phyloP scores from a whole-genome alignment of 2,797 vertebrate species.

The Lophotriccus pileatus region DNA sequence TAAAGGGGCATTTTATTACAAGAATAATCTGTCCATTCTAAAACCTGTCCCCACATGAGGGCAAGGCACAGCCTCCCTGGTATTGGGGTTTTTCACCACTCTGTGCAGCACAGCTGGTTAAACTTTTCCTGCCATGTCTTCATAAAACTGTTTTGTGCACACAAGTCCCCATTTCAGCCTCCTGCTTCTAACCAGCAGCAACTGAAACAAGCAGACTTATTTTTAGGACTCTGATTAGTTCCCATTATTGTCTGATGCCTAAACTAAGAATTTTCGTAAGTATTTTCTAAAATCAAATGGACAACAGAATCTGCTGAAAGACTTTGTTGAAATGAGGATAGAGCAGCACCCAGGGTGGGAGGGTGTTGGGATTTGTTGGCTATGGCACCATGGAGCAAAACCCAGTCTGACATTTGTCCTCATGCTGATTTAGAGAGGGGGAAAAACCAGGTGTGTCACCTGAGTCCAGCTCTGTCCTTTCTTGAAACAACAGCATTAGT shows the following conservation, averaged over 20 bases:
- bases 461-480: background rate
- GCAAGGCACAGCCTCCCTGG: background rate
- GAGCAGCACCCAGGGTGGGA: background rate
- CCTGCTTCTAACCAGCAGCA: background rate
- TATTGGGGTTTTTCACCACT: background rate
- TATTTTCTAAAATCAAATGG: background rate
- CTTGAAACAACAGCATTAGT: background rate
- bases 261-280: background rate
- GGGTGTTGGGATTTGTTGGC: background rate
- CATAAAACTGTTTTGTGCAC: background rate
- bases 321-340: background rate
- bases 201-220: background rate
- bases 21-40: background rate
- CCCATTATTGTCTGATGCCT: background rate
- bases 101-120: background rate
- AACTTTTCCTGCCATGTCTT: background rate
- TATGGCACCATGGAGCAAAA: background rate
- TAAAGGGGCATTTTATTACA: background rate
- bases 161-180: background rate
- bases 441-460: background rate
- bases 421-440: background rate
- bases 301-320: background rate
- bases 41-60: background rate
- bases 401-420: background rate
- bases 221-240: background rate